phyloP scores from a whole-genome alignment of 1,140 invertebrate species.

The Neodiprion fabricii region DNA sequence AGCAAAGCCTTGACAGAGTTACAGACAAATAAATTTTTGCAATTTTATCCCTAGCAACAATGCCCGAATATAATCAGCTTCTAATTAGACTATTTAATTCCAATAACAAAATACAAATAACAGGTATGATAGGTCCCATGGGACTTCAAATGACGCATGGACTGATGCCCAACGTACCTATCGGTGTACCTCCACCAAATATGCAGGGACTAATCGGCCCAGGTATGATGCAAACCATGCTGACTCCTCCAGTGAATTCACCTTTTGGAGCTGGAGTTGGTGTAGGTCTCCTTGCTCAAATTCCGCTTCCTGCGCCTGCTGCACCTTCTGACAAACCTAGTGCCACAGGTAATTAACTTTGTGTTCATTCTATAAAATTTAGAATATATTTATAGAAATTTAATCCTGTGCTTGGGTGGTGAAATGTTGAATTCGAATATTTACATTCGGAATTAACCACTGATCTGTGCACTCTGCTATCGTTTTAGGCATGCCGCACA shows the following conservation, averaged over 20 bases:
- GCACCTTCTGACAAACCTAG: constrained; percentile 59
- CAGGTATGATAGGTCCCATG: constrained; percentile 62
- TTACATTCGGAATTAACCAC: no score
- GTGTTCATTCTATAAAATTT: constrained; percentile 11
- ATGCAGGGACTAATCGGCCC: constrained; percentile 64
- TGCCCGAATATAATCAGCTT: background rate
- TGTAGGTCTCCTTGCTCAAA: constrained; percentile 56
- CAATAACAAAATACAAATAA: background rate
- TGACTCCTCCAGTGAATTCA: constrained; percentile 58
- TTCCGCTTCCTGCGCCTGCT: constrained; percentile 57
- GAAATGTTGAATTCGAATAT: no score
- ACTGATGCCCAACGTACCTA: constrained; percentile 66
- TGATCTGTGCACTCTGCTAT: background rate
- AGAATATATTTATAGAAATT: background rate
- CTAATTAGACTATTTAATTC: background rate
- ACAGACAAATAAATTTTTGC: no score
- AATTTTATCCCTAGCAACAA: no score
- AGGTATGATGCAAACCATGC: constrained; percentile 63
- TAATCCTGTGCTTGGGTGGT: no score
- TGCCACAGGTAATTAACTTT: constrained; percentile 46
- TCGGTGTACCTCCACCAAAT: constrained; percentile 71
- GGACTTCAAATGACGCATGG: constrained; percentile 63
- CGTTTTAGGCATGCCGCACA: constrained; percentile 54
- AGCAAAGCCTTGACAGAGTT: no score
- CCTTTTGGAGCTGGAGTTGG: constrained; percentile 58